These are phyloP conservation scores for Sebastes nivosus DNA, from an alignment of 2,797 vertebrate species.

Conservation along the genomic window DNA sequence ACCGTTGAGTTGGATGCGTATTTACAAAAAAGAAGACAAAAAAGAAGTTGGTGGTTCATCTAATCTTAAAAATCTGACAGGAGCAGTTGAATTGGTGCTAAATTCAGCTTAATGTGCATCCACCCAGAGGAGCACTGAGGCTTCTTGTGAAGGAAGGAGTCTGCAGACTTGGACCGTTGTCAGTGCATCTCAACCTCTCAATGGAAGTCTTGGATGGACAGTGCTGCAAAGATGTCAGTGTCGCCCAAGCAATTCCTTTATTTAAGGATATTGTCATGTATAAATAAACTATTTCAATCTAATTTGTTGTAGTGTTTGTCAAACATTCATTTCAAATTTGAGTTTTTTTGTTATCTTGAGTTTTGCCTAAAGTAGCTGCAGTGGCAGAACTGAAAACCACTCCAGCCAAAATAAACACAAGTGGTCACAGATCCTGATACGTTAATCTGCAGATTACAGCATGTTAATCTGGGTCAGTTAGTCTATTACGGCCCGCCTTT, in stretches of 20 bases:
- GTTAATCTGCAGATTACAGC: conserved; percentile 79
- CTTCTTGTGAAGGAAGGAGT: not conserved
- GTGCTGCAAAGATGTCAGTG: not conserved
- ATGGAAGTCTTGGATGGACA: conserved; percentile 21
- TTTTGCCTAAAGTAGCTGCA: not conserved
- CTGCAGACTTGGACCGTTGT: not conserved
- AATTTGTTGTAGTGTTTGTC: not conserved
- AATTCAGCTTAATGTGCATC: not conserved
- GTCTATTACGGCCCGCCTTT: conserved; percentile 30
- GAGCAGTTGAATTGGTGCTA: not conserved
- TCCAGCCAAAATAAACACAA: conserved; percentile 56
- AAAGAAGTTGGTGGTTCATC: not conserved
- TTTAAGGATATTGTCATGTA: conserved; percentile 31
- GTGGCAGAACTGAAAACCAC: conserved; percentile 3
- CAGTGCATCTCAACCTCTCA: not conserved
- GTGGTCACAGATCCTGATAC: conserved; percentile 59
- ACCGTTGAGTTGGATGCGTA: not conserved
- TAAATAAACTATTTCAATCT: conserved; percentile 44
- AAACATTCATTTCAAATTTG: not conserved
- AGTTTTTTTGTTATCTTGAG: not conserved
- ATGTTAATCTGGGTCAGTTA: conserved; percentile 74
- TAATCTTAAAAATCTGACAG: not conserved
- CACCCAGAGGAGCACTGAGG: not conserved
- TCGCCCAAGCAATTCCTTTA: not conserved
- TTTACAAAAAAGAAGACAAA: not conserved